Evolutionary conservation across 2,888 invertebrate species (phyloP).

Genomic region (Acleris laterana): DNA sequence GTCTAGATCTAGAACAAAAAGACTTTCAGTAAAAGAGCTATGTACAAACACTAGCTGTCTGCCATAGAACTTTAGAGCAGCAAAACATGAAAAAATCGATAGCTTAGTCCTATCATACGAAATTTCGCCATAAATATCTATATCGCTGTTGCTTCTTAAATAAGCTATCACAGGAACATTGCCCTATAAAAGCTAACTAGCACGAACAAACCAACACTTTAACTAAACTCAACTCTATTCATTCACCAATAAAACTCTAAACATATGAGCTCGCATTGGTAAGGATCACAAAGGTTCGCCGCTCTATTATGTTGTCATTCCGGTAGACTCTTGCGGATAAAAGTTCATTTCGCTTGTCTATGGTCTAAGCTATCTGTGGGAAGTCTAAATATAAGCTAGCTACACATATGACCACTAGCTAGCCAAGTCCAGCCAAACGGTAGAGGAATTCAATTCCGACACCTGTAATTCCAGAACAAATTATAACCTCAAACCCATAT

Average conservation of each 20-base stretch:
- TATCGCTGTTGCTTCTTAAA: too few species aligned
- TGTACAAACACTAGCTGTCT: too few species aligned
- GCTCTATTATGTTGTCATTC: constrained; percentile 44
- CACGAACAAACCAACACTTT: not conserved
- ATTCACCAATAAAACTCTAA: constrained; percentile 8
- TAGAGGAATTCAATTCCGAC: too few species aligned
- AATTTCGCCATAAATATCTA: too few species aligned
- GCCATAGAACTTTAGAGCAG: too few species aligned
- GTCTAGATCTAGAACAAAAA: too few species aligned
- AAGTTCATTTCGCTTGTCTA: constrained; percentile 11
- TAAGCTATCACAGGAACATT: constrained; percentile 11
- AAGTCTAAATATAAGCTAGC: constrained; percentile 3
- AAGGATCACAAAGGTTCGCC: constrained; percentile 38
- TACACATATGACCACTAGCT: too few species aligned
- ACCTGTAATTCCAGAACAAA: too few species aligned
- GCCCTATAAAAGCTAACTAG: constrained; percentile 7
- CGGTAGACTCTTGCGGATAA: constrained; percentile 35
- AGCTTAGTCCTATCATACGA: not conserved
- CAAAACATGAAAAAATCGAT: not conserved
- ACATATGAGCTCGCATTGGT: not conserved
- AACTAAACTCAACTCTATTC: constrained; percentile 3
- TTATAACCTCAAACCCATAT: too few species aligned
- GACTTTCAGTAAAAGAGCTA: too few species aligned
- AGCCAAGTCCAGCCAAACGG: too few species aligned
- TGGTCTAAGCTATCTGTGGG: constrained; percentile 14